Percentiles rank a stretch among this genome's conserved stretches.
Conservation (phyloP, 2,888 invertebrate genomes). For the Portevinia maculata region DNA sequence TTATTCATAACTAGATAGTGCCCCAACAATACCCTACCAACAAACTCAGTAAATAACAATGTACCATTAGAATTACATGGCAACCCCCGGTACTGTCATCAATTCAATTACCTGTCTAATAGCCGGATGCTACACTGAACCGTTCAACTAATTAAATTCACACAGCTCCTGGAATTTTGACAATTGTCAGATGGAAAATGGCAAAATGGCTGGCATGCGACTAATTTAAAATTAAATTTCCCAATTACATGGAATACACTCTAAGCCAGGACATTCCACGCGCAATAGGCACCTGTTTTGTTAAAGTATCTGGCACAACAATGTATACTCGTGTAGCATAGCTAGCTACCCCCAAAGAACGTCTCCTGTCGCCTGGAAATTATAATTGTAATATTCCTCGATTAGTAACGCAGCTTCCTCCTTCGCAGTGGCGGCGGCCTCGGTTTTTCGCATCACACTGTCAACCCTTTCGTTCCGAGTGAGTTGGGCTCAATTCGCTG, state of each 20-base stretch:
- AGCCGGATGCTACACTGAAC: constrained; percentile 5
- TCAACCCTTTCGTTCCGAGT: constrained; percentile 72
- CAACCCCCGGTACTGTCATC: not conserved
- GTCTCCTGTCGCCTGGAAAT: constrained; percentile 70
- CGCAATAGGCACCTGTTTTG: constrained; percentile 62
- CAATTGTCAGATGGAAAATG: constrained; percentile 55
- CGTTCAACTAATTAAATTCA: constrained; percentile 60
- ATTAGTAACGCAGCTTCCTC: constrained; percentile 69
- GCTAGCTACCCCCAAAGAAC: not conserved
- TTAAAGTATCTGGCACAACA: constrained; percentile 21
- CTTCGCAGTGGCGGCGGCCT: constrained; percentile 48
- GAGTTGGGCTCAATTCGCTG: constrained; percentile 59
- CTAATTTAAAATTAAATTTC: constrained; percentile 63
- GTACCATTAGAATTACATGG: too few species aligned
- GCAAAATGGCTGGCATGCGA: constrained; percentile 18
- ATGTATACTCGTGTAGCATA: too few species aligned
- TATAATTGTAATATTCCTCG: constrained; percentile 73
- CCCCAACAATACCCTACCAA: too few species aligned
- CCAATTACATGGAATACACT: constrained; percentile 54
- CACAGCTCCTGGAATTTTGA: constrained; percentile 32
- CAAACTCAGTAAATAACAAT: too few species aligned
- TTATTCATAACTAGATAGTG: too few species aligned
- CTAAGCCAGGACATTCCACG: not conserved
- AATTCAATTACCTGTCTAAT: constrained; percentile 11
- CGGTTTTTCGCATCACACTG: constrained; percentile 56